Base-by-base conservation (phyloP, 2,113 vertebrate genomes). In the Otolemur garnettii region DNA sequence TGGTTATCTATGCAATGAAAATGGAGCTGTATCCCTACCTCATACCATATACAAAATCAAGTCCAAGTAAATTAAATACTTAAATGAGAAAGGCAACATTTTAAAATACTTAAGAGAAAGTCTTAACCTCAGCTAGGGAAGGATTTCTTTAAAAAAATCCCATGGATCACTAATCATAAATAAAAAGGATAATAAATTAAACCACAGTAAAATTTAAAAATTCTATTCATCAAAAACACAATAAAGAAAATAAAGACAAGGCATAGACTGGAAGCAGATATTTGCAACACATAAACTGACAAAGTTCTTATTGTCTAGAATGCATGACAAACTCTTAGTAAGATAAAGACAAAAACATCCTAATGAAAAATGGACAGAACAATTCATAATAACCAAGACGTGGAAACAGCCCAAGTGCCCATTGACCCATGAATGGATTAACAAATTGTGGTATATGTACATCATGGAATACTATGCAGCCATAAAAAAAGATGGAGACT, bases 141-240 rank as follows among this genome's bases (percentile, higher is more conserved):
- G 66, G 6, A 81, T 17, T 93, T 92, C 81, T 93, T 60, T 71
- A 88, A 74, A 90, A 90, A 91, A 60, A 50, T 50, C 45, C 15
- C 18, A 57, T 18, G 78, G 79, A 30, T 21, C 42, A 53, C 15
- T 68, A 66, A 83, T 71, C 53, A 53, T 35, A 87, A 62, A 50
- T 60, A 12, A 57, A 66, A 89, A 75, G 5, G 19, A 12, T 83
- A 82, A 95, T 19, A 91, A 87, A 95, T 35, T 79, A 59, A 93
- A 42, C 50, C 59, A 53, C 13, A 55, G 60, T 78, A 69, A 79
- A 57, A 33, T 66, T 69, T 10, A n/a, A 72, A 59, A 53, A 5
- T 26, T 90, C 60, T 50, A 38, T 82, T 78, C 30, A 28, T 94
- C 3, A 68, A 66, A 87, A 82, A 19, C 45, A 87, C 75, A 19